phyloP scores from a whole-genome alignment of 1,140 invertebrate genomes.

The Triops longicaudatus region DNA sequence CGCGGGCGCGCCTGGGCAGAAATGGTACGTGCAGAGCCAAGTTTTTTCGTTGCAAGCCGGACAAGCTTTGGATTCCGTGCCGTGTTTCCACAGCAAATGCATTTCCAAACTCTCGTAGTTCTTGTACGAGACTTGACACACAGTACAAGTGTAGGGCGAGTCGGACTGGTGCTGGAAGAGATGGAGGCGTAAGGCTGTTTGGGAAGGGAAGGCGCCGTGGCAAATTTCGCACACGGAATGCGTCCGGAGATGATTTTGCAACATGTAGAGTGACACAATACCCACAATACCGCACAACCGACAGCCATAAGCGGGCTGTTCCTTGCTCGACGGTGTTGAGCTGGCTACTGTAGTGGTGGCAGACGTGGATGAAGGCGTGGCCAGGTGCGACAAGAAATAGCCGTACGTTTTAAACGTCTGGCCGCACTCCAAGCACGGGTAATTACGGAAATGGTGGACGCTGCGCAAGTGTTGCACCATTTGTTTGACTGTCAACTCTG shows the following conservation, averaged over 20 bases:
- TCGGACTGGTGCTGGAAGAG: constrained; percentile 29
- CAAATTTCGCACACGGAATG: constrained; percentile 29
- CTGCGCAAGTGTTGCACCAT: constrained; percentile 28
- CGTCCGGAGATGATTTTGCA: constrained; percentile 28
- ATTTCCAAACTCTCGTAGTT: constrained; percentile 40
- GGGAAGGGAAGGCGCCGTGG: constrained; percentile 26
- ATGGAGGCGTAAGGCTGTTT: constrained; percentile 23
- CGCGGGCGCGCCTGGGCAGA: constrained; percentile 64
- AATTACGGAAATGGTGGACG: constrained; percentile 27
- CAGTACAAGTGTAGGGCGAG: constrained; percentile 26
- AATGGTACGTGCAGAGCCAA: constrained; percentile 83
- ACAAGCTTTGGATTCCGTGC: constrained; percentile 72
- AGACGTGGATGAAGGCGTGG: neutral
- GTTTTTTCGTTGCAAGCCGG: constrained; percentile 77
- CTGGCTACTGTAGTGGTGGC: neutral
- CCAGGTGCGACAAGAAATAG: constrained; percentile 28
- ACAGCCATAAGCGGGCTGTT: constrained; percentile 26
- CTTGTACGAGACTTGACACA: constrained; percentile 29
- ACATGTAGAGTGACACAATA: constrained; percentile 27
- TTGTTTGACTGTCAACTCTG: constrained; percentile 25
- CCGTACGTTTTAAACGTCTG: constrained; percentile 28
- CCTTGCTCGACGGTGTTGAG: constrained; percentile 1
- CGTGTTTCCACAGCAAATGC: constrained; percentile 83
- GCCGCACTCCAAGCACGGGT: constrained; percentile 29
- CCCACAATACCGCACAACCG: constrained; percentile 27